Evolutionary conservation across 37 sponge, comb jelly and placozoan species (phyloP), one percentile per base, ranked within the genome.

Genomic region (Tethya wilhelma): DNA sequence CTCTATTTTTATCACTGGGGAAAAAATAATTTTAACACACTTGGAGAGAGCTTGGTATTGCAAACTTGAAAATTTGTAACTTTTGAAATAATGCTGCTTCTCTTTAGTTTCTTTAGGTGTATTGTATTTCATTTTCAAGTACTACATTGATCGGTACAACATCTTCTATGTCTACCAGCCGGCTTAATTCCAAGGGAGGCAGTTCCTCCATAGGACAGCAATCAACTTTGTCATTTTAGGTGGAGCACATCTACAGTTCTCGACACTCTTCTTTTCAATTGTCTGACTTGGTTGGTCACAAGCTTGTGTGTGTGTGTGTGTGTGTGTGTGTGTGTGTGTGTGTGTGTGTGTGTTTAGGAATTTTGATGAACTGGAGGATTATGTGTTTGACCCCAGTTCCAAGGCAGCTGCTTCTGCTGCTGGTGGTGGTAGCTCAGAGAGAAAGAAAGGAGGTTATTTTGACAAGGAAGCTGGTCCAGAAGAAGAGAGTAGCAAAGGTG

Each of bases 281-380:
- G 59, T 91, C 11, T 44, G 88, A 86, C 44, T 75, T 60, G 91
- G 91, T 90, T n/a, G n/a, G n/a, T n/a, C n/a, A n/a, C n/a, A n/a
- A n/a, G n/a, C n/a, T n/a, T n/a, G n/a, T n/a, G n/a, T n/a, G n/a
- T n/a, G n/a, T n/a, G n/a, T n/a, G n/a, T n/a, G n/a, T n/a, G n/a
- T n/a, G n/a, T n/a, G n/a, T n/a, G n/a, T n/a, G n/a, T n/a, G n/a
- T n/a, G n/a, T n/a, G n/a, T n/a, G n/a, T n/a, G n/a, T n/a, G n/a
- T n/a, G n/a, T 49, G 55, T 19, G 55, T 9, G 55, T 19, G 55
- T 19, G 14, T 49, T 9, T 56, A 94, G 96, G 71, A 97, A 95
- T 33, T 97, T 84, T 57, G 72, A 69, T 53, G 90, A 87, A 55
- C 58, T 87, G 39, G 98, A 96, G 0, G 93, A 94, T 5, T 97